phyloP scores from a whole-genome alignment of 2,888 invertebrate genomes.

The Prenolepis imparis region DNA sequence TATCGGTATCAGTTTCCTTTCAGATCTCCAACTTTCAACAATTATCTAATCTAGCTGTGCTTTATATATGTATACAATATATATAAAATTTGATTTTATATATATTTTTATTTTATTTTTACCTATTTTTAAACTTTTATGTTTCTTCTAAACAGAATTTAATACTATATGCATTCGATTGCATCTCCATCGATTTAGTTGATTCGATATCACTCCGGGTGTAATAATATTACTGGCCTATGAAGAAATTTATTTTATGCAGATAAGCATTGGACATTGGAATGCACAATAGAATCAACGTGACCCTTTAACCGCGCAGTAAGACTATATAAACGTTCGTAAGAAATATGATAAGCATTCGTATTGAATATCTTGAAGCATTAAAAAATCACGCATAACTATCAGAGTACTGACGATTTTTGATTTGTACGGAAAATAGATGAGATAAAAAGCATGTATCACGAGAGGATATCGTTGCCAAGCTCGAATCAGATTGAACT shows the following conservation, averaged over 20 bases:
- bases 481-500: not conserved
- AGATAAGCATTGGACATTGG: conserved; percentile 38
- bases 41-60: conserved; percentile 30
- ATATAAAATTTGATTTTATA: not conserved
- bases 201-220: not conserved
- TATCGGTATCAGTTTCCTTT: not conserved
- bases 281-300: conserved; percentile 39
- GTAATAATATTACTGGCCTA: not conserved
- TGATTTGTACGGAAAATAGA: not conserved
- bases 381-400: conserved; percentile 14
- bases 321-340: not conserved
- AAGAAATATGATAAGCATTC: not conserved
- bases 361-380: not conserved
- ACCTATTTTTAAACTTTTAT: not conserved
- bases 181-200: not conserved
- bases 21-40: not conserved
- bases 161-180: not conserved
- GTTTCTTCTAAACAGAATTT: conserved; percentile 5
- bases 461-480: not conserved
- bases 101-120: not conserved
- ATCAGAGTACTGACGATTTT: conserved; percentile 1
- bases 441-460: not conserved
- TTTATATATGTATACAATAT: no score
- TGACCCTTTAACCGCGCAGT: conserved; percentile 23
- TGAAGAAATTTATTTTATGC: conserved; percentile 26